Evolutionary conservation across 2,888 invertebrate genomes (phyloP).

Genomic region (Scaptomyza parva): DNA sequence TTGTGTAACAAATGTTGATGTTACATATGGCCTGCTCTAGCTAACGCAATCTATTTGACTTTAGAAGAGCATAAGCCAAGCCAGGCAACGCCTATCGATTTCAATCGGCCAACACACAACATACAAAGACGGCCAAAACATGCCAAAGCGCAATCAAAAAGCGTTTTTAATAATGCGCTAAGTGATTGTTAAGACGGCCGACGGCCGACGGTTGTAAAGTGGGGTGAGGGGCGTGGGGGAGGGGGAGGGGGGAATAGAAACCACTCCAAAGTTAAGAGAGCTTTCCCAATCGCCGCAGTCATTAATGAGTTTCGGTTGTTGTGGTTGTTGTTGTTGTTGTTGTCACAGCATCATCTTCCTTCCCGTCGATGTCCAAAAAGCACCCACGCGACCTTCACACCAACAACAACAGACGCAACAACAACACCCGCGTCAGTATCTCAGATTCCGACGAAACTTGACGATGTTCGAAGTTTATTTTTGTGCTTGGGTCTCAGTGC

Average conservation of each 20-base stretch:
- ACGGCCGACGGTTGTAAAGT: constrained; percentile 30
- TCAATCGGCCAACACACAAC: constrained; percentile 51
- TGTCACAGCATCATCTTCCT: constrained; percentile 50
- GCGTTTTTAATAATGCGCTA: constrained; percentile 81
- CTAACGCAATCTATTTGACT: not conserved
- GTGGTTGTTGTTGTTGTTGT: constrained; percentile 30
- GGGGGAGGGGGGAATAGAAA: constrained; percentile 22
- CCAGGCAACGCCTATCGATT: constrained; percentile 73
- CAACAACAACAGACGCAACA: constrained; percentile 9
- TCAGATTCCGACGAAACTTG: constrained; percentile 12
- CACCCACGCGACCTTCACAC: constrained; percentile 75
- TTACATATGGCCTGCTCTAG: not conserved
- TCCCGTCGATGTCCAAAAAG: constrained; percentile 28
- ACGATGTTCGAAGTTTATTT: constrained; percentile 3
- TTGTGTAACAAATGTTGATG: not conserved
- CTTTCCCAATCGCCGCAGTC: constrained; percentile 67
- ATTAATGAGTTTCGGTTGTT: constrained; percentile 57
- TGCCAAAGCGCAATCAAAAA: constrained; percentile 80
- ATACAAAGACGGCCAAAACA: constrained; percentile 50
- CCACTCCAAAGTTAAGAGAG: constrained; percentile 16
- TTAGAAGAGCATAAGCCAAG: not conserved
- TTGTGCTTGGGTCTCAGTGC: constrained; percentile 15
- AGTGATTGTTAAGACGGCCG: constrained; percentile 78
- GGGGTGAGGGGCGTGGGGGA: not conserved
- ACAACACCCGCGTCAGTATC: not conserved